Conservation (phyloP, 2,888 invertebrate species). For the Phorcus lineatus region DNA sequence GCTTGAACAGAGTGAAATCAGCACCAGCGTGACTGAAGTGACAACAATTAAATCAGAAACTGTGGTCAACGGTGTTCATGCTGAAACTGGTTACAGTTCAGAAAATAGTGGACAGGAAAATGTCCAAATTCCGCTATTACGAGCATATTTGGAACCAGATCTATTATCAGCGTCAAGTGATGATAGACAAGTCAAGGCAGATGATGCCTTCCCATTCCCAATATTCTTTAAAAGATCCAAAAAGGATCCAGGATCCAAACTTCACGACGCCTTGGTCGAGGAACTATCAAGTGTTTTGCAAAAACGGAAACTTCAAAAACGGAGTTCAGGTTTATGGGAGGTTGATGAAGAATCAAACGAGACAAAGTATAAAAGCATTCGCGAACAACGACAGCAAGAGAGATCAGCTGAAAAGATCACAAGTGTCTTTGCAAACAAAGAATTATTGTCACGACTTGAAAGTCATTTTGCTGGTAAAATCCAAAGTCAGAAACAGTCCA, state of each 20-base stretch:
- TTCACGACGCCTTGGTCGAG: conserved; percentile 59
- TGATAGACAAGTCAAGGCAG: background rate
- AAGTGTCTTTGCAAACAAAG: conserved; percentile 61
- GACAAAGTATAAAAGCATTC: background rate
- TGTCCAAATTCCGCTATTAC: background rate
- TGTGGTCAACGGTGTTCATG: background rate
- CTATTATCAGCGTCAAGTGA: background rate
- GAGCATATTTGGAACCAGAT: background rate
- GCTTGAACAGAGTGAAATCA: conserved; percentile 12
- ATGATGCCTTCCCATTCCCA: conserved; percentile 48
- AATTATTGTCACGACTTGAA: conserved; percentile 57
- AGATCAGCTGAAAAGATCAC: conserved; percentile 42
- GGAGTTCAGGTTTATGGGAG: conserved; percentile 35
- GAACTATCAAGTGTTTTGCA: conserved; percentile 60
- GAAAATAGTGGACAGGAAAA: background rate
- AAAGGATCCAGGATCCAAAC: conserved; percentile 62
- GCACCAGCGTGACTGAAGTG: background rate
- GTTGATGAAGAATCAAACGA: conserved; percentile 1
- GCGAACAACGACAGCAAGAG: conserved; percentile 25
- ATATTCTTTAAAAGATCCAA: conserved; percentile 64
- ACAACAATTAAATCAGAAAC: background rate
- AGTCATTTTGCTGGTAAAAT: conserved; percentile 46
- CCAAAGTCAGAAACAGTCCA: background rate
- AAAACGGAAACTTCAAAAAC: conserved; percentile 40
- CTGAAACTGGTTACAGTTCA: background rate